Conservation (phyloP, 2,888 invertebrate species). For the Craniophora ligustri region DNA sequence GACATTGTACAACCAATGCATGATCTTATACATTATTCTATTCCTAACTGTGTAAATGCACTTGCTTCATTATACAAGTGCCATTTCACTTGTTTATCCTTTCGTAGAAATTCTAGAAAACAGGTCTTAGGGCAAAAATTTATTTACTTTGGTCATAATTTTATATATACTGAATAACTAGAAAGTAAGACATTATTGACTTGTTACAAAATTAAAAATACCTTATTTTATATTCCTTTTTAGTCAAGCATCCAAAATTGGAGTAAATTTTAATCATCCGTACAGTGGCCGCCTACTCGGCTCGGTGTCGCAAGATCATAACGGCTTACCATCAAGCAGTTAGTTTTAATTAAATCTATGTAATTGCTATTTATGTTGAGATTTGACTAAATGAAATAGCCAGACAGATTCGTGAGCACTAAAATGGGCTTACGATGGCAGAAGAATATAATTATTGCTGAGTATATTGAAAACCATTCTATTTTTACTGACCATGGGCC, state of each 20-base stretch:
- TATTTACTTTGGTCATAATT: no score
- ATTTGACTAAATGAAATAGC: conserved; percentile 28
- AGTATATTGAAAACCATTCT: no score
- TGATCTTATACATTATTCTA: no score
- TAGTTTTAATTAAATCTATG: conserved; percentile 50
- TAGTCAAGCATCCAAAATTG: conserved; percentile 19
- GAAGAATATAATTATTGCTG: conserved; percentile 12
- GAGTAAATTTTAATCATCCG: conserved; percentile 34
- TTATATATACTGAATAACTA: no score
- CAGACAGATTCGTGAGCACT: conserved; percentile 7
- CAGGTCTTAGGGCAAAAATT: no score
- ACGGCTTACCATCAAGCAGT: conserved; percentile 33
- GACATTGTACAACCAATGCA: no score
- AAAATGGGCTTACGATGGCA: not conserved
- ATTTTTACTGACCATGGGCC: no score
- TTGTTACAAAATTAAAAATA: no score
- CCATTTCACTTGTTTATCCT: no score
- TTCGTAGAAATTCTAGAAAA: no score
- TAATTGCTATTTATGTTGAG: conserved; percentile 47
- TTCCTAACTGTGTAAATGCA: no score
- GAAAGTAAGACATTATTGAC: not conserved
- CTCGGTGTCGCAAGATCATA: conserved; percentile 27
- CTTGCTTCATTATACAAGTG: no score
- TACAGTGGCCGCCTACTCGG: conserved; percentile 14
- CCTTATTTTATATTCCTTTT: not conserved